These are phyloP conservation scores for Copidosoma aretas DNA, from an alignment of 2,888 invertebrate species.

Conservation along the genomic window DNA sequence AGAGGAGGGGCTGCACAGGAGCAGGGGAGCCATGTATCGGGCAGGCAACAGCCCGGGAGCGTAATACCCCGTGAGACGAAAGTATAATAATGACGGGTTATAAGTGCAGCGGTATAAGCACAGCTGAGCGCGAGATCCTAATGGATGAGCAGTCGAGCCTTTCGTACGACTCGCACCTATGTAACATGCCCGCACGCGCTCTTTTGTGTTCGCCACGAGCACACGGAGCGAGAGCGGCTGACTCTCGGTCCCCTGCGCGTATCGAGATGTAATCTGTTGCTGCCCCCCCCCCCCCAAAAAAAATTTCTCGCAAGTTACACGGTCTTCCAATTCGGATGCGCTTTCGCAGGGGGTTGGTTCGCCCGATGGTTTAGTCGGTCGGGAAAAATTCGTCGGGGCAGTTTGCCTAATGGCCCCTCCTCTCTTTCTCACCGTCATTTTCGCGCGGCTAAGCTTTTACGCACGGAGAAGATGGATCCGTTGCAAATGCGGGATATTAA, in stretches of 20 bases:
- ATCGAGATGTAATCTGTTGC: slow-evolving; percentile 48
- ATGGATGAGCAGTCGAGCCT: slow-evolving; percentile 56
- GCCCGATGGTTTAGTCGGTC: no score
- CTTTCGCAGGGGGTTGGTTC: no score
- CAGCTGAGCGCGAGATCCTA: slow-evolving; percentile 57
- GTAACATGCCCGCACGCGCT: slow-evolving; percentile 30
- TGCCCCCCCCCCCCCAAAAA: no score
- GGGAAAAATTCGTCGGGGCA: no score
- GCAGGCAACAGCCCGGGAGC: slow-evolving; percentile 44
- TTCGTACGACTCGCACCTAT: slow-evolving; percentile 39
- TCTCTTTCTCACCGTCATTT: no score
- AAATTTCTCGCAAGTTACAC: no score
- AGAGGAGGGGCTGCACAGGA: slow-evolving; percentile 35
- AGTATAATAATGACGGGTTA: no score
- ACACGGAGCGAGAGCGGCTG: slow-evolving; percentile 19
- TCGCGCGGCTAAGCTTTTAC: no score
- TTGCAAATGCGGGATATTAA: no score
- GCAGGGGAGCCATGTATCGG: slow-evolving; percentile 20
- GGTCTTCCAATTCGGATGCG: no score
- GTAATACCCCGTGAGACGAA: slow-evolving; percentile 48
- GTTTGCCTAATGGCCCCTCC: no score
- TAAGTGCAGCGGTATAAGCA: slow-evolving; percentile 49
- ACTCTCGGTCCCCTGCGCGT: slow-evolving; percentile 48
- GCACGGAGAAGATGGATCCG: no score
- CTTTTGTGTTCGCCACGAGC: slow-evolving; percentile 30